Conservation (phyloP, 2,888 invertebrate genomes). For the Dicyrtoma fusca region DNA sequence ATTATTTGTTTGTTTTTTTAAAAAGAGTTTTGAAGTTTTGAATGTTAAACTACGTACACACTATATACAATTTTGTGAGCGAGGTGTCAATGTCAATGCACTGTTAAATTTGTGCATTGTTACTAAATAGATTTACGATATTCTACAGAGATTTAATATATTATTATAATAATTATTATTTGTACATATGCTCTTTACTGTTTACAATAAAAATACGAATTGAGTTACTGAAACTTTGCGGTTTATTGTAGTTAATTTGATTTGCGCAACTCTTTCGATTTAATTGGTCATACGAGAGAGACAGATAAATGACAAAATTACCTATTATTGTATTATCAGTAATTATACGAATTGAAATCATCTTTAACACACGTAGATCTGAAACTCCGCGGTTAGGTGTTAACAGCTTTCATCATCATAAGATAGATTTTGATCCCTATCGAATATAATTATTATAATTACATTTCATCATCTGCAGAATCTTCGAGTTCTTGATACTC, state of each 20-base stretch:
- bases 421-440: too few species aligned
- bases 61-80: neutral
- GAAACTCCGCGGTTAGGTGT: too few species aligned
- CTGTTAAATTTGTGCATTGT: conserved; percentile 11
- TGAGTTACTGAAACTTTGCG: neutral
- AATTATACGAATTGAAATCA: too few species aligned
- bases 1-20: conserved; percentile 16
- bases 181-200: neutral
- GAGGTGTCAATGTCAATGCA: conserved; percentile 25
- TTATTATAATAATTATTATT: conserved; percentile 4
- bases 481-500: neutral
- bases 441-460: too few species aligned
- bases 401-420: too few species aligned
- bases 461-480: neutral
- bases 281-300: too few species aligned
- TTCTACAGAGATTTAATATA: conserved; percentile 17
- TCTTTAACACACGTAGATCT: too few species aligned
- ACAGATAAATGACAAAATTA: too few species aligned
- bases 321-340: too few species aligned
- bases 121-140: neutral
- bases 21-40: neutral
- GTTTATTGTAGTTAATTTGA: too few species aligned
- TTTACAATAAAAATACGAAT: conserved; percentile 12
- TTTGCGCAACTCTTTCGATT: too few species aligned
- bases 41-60: neutral